Evolutionary conservation across 2,888 invertebrate species (phyloP).

Genomic region (Pegoplata infirma): DNA sequence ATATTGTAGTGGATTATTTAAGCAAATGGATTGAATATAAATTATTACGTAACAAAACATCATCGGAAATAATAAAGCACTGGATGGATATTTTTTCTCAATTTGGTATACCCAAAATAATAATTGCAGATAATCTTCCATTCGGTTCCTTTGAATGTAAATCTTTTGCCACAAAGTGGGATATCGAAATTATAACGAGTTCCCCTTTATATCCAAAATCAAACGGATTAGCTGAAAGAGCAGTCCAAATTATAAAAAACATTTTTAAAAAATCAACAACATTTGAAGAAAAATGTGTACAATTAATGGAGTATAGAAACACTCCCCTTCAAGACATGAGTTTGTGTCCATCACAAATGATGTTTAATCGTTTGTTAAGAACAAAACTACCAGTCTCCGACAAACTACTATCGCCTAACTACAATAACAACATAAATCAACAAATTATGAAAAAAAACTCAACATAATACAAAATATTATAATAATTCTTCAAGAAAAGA

Average conservation of each 20-base stretch:
- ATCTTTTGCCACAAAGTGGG: too few species aligned
- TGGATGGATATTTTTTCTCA: not conserved
- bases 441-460: too few species aligned
- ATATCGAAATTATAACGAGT: not conserved
- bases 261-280: constrained; percentile 12
- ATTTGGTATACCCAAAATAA: too few species aligned
- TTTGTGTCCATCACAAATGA: constrained; percentile 3
- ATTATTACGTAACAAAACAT: not conserved
- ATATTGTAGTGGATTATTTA: too few species aligned
- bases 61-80: not conserved
- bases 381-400: too few species aligned
- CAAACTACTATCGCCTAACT: too few species aligned
- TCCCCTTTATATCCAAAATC: not conserved
- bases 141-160: too few species aligned
- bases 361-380: too few species aligned
- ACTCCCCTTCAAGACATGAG: too few species aligned
- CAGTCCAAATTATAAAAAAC: constrained; percentile 18
- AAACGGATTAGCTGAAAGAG: not conserved
- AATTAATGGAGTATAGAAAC: not conserved
- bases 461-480: not conserved
- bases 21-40: not conserved
- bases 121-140: not conserved
- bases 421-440: too few species aligned
- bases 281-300: constrained; percentile 2
- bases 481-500: not conserved